Base-by-base conservation (phyloP, 1,140 invertebrate species). In the Calephelis nemesis region DNA sequence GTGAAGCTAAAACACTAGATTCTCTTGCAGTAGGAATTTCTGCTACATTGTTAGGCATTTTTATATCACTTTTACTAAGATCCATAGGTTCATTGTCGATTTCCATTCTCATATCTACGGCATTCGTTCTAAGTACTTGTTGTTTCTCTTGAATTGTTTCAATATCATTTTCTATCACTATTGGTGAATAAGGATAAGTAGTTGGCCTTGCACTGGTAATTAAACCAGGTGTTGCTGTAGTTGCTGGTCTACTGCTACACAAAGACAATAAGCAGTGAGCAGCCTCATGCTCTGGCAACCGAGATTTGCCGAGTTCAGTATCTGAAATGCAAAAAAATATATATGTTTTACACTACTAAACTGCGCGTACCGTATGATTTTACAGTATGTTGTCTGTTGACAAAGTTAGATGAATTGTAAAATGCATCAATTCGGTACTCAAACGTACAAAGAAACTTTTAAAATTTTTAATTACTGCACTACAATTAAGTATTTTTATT, bases 201-300 rank as follows among this genome's bases (percentile, higher is more conserved):
- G 91, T 86, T 0, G 94, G 94, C 74, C 94, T 90, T 0, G 92
- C 93, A 39, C 89, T 88, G 0, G 93, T 93, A 47, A 94, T 75
- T 4, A 94, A 79, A 3, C 93, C 93, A 0, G 92, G 93, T 58
- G 91, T 93, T 68, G 87, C 82, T 6, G 88, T 83, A 5, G 89
- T 84, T n/a, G 87, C 75, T 65, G 87, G 77, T 79, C 92, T 77
- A 65, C 82, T 81, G 66, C 87, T 81, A 64, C 88, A 96, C 10
- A 98, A 91, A 71, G 96, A 96, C 10, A 98, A 85, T 47, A 98
- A 88, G 82, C 97, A 96, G 69, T 96, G 95, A 0, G 97, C 97
- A 2, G 97, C 97, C 92, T 98, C 97, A 75, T 97, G 96, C 83
- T 98, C 97, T 72, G 96, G 93, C 62, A 94, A 82, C 13, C 94